A percentile compares a stretch with the other conserved stretches of the same genome.
phyloP scores from a whole-genome alignment of 2,888 invertebrate species.

The Bellardia bayeri region DNA sequence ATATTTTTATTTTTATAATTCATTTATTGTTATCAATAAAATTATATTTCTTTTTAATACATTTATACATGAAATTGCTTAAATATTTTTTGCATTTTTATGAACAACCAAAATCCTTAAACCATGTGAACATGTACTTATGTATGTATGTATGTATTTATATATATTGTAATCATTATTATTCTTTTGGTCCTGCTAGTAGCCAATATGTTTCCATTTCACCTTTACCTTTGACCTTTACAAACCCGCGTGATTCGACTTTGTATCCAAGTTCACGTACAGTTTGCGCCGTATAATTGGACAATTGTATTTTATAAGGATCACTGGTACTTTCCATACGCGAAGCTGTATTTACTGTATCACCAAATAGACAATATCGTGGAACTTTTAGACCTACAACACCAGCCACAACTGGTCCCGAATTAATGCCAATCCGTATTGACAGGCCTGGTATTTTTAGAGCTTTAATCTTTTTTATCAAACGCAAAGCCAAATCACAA shows the following conservation, averaged over 20 bases:
- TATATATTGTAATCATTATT: neutral
- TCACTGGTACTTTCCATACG: slow-evolving; percentile 91
- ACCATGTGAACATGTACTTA: neutral
- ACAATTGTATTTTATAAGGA: slow-evolving; percentile 91
- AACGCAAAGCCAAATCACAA: slow-evolving; percentile 91
- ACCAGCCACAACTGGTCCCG: slow-evolving; percentile 94
- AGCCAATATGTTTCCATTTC: slow-evolving; percentile 94
- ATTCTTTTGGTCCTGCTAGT: slow-evolving; percentile 85
- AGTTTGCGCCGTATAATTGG: slow-evolving; percentile 88
- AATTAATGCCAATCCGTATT: slow-evolving; percentile 89
- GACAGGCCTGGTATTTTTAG: slow-evolving; percentile 87
- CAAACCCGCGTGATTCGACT: slow-evolving; percentile 89
- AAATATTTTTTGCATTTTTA: slow-evolving; percentile 2
- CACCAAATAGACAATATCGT: slow-evolving; percentile 95
- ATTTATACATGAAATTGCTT: slow-evolving; percentile 5
- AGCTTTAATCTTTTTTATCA: slow-evolving; percentile 88
- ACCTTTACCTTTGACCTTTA: slow-evolving; percentile 95
- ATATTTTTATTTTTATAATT: slow-evolving; percentile 25
- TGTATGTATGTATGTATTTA: neutral
- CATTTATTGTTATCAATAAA: neutral
- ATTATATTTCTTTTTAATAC: neutral
- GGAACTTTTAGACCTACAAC: slow-evolving; percentile 92
- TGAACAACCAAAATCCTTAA: neutral
- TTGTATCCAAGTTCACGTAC: slow-evolving; percentile 88
- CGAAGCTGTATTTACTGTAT: slow-evolving; percentile 96